A percentile compares a stretch with the other conserved stretches of the same genome.
Evolutionary conservation across 2,113 vertebrate genomes (phyloP).

Genomic region (Lagenorhynchus albirostris): DNA sequence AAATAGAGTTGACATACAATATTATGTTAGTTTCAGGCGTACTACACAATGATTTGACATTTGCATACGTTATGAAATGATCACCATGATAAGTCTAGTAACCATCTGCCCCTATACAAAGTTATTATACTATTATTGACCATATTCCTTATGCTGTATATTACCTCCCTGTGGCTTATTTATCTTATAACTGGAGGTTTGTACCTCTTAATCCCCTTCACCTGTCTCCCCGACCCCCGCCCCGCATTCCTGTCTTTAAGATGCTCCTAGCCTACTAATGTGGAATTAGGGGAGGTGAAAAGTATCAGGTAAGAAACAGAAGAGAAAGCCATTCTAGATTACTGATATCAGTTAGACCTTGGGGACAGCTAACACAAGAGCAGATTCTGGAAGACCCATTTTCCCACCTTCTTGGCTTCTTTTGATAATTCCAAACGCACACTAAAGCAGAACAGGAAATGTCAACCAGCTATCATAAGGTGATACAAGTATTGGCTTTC

Average conservation of each 20-base stretch:
- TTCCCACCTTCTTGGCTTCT: background rate
- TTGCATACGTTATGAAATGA: background rate
- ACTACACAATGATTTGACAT: background rate
- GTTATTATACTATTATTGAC: background rate
- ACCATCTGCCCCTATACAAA: background rate
- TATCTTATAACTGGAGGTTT: background rate
- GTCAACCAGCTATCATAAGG: background rate
- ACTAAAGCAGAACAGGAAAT: background rate
- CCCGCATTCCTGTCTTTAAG: background rate
- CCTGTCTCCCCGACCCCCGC: no score
- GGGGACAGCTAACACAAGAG: background rate
- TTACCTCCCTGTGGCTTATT: background rate
- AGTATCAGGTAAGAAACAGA: background rate
- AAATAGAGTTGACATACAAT: background rate
- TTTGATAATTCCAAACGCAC: constrained; percentile 11
- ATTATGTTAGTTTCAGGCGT: background rate
- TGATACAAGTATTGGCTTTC: background rate
- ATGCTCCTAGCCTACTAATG: background rate
- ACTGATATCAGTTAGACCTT: background rate
- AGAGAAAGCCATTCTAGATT: background rate
- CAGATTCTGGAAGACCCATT: background rate
- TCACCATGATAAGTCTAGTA: background rate
- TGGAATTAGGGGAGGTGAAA: background rate
- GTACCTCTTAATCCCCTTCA: background rate
- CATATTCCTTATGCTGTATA: background rate